phyloP scores from a whole-genome alignment of 1,140 invertebrate genomes.

The Samia ricini region DNA sequence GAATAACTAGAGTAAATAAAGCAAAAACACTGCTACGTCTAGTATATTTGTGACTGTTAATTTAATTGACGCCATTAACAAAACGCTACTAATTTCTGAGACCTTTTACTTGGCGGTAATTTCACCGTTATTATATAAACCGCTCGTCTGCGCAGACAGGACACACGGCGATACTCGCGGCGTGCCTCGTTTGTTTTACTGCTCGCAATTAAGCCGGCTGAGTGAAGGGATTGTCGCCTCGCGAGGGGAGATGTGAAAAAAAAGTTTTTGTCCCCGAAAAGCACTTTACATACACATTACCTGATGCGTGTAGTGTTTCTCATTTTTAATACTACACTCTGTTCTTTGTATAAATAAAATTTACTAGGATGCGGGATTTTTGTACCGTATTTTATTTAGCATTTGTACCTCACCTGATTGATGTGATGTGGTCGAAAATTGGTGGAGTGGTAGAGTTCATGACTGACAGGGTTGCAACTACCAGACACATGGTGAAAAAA shows the following conservation, averaged over 20 bases:
- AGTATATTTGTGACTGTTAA: too few species aligned
- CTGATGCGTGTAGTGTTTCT: conserved; percentile 21
- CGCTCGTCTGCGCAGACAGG: conserved; percentile 27
- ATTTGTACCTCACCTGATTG: too few species aligned
- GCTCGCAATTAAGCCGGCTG: conserved; percentile 71
- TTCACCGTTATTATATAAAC: neutral
- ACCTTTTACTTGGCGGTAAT: neutral
- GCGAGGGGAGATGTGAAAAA: conserved; percentile 29
- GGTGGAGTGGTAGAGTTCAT: too few species aligned
- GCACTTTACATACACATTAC: conserved; percentile 34
- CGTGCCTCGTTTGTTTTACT: conserved; percentile 61
- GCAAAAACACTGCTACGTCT: too few species aligned
- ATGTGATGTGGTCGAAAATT: too few species aligned
- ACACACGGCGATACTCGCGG: conserved; percentile 21
- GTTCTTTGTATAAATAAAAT: neutral
- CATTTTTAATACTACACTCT: conserved; percentile 4
- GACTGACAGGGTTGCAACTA: too few species aligned
- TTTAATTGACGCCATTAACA: too few species aligned
- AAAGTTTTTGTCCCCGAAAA: conserved; percentile 47
- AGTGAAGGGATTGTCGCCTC: conserved; percentile 68
- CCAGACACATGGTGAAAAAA: too few species aligned
- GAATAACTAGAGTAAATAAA: too few species aligned
- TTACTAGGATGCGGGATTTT: too few species aligned
- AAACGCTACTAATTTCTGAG: too few species aligned
- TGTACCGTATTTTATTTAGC: too few species aligned